Evolutionary conservation across 2,888 invertebrate genomes (phyloP).

Genomic region (Erynnis tages): DNA sequence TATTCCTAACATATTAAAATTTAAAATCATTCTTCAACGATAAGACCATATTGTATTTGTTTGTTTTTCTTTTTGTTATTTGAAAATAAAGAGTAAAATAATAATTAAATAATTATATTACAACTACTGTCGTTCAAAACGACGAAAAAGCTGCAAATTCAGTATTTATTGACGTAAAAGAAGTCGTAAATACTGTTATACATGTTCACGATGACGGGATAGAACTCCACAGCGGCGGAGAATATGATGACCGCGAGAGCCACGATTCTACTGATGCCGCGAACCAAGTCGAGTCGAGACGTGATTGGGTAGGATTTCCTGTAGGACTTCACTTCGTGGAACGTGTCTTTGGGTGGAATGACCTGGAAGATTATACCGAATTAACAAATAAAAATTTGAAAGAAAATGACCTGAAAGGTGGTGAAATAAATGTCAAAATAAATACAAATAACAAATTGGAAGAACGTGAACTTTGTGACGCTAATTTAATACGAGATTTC

Average conservation of each 20-base stretch:
- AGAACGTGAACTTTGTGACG: no score
- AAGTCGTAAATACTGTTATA: conserved; percentile 40
- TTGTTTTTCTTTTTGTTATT: no score
- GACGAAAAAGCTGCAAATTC: conserved; percentile 6
- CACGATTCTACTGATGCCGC: conserved; percentile 51
- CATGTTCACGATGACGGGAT: conserved; percentile 48
- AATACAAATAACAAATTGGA: no score
- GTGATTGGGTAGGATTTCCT: conserved; percentile 50
- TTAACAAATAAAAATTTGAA: neutral
- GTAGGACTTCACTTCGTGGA: conserved; percentile 49
- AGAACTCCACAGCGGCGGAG: conserved; percentile 55
- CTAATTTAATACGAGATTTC: no score
- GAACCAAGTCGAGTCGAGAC: conserved; percentile 46
- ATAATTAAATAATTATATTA: no score
- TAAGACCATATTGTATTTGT: no score
- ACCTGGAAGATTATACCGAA: conserved; percentile 53
- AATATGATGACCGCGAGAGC: conserved; percentile 49
- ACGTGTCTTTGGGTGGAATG: conserved; percentile 49
- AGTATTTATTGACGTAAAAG: conserved; percentile 36
- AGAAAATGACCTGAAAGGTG: no score
- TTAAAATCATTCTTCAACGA: no score
- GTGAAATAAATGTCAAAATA: no score
- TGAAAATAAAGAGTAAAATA: no score
- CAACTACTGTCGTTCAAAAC: no score
- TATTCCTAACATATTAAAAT: no score